Evolutionary conservation across 2,113 vertebrate species (phyloP).

Genomic region (Anas platyrhynchos): DNA sequence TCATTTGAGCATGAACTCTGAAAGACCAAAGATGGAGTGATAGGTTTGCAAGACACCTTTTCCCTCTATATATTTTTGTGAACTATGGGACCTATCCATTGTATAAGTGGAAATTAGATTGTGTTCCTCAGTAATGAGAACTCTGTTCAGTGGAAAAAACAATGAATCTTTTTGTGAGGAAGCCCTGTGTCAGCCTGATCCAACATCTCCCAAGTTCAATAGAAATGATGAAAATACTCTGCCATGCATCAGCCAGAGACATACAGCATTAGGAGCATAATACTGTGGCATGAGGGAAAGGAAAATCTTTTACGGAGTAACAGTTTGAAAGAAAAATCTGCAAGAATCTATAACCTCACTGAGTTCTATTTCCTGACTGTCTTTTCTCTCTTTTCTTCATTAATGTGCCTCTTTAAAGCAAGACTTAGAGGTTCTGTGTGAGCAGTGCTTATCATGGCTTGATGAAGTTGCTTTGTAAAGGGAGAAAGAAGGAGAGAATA

Average conservation of each 20-base stretch:
- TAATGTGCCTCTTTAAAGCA: neutral
- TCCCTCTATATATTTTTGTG: constrained; percentile 10
- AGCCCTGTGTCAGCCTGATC: constrained; percentile 21
- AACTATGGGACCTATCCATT: constrained; percentile 46
- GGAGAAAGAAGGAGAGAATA: neutral
- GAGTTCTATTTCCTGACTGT: constrained; percentile 44
- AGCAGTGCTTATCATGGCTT: neutral
- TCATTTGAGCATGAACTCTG: neutral
- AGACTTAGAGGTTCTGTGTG: neutral
- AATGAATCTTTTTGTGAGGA: constrained; percentile 54
- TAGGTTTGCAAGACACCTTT: constrained; percentile 1
- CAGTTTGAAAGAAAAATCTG: constrained; percentile 31
- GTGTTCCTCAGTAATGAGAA: constrained; percentile 46
- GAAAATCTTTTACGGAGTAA: constrained; percentile 9
- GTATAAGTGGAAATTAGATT: constrained; percentile 60
- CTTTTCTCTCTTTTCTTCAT: constrained; percentile 20
- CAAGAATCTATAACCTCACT: constrained; percentile 25
- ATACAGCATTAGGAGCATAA: neutral
- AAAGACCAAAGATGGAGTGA: neutral
- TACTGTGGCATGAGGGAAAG: neutral
- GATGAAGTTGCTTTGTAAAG: constrained; percentile 48
- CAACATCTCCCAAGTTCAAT: neutral
- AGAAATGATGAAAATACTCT: constrained; percentile 16
- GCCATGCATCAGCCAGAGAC: constrained; percentile 8
- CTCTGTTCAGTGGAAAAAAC: constrained; percentile 26